Percentiles rank a stretch among this genome's conserved stretches.
Conservation (phyloP, 2,888 invertebrate species). For the Rugalucina vietnamica region DNA sequence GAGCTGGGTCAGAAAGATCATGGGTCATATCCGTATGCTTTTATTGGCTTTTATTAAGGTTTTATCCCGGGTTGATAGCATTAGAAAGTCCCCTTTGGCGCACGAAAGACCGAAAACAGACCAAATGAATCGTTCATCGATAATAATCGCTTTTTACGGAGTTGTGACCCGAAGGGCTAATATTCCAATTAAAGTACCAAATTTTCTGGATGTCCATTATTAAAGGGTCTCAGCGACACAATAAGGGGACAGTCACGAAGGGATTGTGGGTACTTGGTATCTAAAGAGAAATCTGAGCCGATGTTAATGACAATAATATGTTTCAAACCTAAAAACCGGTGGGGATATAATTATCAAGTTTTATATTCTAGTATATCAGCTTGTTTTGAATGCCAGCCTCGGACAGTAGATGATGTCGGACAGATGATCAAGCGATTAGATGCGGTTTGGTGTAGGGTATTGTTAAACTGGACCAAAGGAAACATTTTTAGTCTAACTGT, state of each 20-base stretch:
- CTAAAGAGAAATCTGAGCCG: background rate
- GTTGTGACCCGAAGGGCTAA: slow-evolving; percentile 44
- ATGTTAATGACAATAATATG: slow-evolving; percentile 10
- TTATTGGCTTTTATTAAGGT: slow-evolving; percentile 42
- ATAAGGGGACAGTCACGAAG: background rate
- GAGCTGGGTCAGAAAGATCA: slow-evolving; percentile 47
- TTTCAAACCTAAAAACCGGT: background rate
- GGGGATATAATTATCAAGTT: slow-evolving; percentile 3
- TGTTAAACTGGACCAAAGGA: background rate
- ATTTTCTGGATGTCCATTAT: slow-evolving; percentile 3
- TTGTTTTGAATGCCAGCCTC: background rate
- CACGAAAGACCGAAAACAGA: slow-evolving; percentile 38
- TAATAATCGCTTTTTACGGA: slow-evolving; percentile 42
- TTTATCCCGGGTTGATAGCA: background rate
- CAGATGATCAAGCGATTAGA: background rate
- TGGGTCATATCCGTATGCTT: slow-evolving; percentile 40
- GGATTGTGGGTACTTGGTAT: background rate
- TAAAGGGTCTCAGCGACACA: background rate
- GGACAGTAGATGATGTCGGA: background rate
- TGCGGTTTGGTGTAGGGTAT: background rate
- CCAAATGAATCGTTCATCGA: slow-evolving; percentile 44
- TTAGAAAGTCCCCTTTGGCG: slow-evolving; percentile 22
- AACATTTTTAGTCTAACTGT: background rate
- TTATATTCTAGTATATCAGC: background rate
- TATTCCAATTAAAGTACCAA: slow-evolving; percentile 58